Conservation (phyloP, 92 coral and sea anemone species). For the Umimayanthus kanabou region DNA sequence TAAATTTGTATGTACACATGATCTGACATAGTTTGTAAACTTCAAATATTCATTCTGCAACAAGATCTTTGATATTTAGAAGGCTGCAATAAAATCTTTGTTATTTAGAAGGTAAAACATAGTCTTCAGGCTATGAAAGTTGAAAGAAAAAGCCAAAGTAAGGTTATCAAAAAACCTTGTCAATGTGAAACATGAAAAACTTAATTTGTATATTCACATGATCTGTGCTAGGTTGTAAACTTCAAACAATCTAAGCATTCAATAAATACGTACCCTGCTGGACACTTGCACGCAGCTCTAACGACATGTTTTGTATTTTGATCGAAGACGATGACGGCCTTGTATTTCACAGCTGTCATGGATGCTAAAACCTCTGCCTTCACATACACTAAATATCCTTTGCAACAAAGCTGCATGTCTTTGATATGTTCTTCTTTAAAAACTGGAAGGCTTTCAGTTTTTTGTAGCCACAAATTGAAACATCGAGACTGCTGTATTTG, state of each 20-base stretch:
- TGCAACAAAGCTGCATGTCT: slow-evolving; percentile 20
- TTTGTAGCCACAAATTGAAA: not conserved
- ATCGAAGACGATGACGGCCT: slow-evolving; percentile 14
- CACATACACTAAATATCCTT: not conserved
- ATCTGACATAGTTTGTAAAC: not conserved
- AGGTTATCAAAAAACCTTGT: not conserved
- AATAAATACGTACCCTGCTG: slow-evolving; percentile 53
- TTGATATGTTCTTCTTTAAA: slow-evolving; percentile 45
- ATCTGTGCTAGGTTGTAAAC: not conserved
- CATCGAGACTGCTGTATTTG: too few relatives aligned
- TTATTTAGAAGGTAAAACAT: not conserved
- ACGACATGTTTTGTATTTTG: not conserved
- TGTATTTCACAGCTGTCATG: not conserved
- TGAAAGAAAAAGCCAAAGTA: too few relatives aligned
- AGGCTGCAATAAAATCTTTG: not conserved
- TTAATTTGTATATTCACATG: not conserved
- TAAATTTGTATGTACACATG: not conserved
- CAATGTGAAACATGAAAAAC: not conserved
- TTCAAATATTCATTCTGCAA: not conserved
- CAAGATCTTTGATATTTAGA: too few relatives aligned
- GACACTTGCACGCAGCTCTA: slow-evolving; percentile 66
- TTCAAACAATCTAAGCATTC: not conserved
- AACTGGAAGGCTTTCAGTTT: slow-evolving; percentile 45
- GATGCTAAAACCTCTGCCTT: slow-evolving; percentile 21
- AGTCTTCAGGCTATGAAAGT: not conserved